phyloP scores from a whole-genome alignment of 1,140 invertebrate genomes.

The Potamilus streckersoni region DNA sequence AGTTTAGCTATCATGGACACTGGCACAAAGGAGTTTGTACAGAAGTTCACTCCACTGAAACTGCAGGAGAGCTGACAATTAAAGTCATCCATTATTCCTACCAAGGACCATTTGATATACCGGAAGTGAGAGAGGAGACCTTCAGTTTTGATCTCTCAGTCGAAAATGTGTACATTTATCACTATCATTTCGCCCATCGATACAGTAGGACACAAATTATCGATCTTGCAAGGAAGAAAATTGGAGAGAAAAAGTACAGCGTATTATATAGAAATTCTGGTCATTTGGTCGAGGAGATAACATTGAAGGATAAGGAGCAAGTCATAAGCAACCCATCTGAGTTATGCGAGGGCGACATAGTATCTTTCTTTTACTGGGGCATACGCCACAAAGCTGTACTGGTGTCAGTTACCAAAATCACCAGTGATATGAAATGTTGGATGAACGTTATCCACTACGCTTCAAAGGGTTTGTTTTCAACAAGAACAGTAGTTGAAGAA shows the following conservation, averaged over 20 bases:
- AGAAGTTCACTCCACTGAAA: not conserved
- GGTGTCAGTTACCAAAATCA: conserved; percentile 1
- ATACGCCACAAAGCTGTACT: conserved; percentile 15
- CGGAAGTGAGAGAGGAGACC: conserved; percentile 5
- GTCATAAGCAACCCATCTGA: not conserved
- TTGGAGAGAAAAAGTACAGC: conserved; percentile 13
- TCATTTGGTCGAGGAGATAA: conserved; percentile 18
- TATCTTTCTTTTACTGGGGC: conserved; percentile 16
- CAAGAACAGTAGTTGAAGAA: conserved; percentile 20
- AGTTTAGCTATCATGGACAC: conserved; percentile 9
- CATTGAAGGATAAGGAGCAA: not conserved
- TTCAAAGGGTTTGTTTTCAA: conserved; percentile 2
- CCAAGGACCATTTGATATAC: not conserved
- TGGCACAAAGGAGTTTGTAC: conserved; percentile 19
- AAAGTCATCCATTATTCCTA: conserved; percentile 14
- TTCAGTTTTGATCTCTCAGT: conserved; percentile 7
- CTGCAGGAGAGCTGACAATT: not conserved
- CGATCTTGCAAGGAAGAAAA: conserved; percentile 2
- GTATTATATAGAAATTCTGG: not conserved
- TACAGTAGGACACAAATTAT: conserved; percentile 6
- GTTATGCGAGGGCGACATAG: conserved; percentile 1
- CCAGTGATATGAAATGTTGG: not conserved
- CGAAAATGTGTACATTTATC: conserved; percentile 16
- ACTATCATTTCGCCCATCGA: conserved; percentile 14
- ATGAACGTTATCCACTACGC: conserved; percentile 10